Evolutionary conservation across 2,797 vertebrate species (phyloP), one percentile per base, ranked within the genome.

Genomic region (Aulostomus chinensis): DNA sequence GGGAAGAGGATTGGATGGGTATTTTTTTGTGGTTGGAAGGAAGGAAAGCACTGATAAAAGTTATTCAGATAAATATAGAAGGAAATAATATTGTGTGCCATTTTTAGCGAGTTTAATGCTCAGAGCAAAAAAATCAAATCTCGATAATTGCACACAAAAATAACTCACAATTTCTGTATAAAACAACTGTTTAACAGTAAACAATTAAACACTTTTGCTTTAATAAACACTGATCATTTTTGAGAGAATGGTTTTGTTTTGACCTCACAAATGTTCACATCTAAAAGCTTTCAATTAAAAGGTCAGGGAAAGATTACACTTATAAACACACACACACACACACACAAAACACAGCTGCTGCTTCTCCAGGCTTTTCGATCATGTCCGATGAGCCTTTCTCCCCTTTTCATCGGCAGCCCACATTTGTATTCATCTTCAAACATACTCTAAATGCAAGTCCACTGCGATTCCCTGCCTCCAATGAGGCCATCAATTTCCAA

Each of bases 401-500:
- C 74, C 51, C 66, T 58, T 67, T 84, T 74, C 81, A 69, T 78
- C 67, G 35, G 77, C 25, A 3, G 59, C 62, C 61, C 67, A 74
- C 86, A 89, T 91, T 86, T 86, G 83, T 89, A 91, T 91, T 90
- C 80, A 86, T 88, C 85, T 82, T 88, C 85, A 88, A 88, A 87
- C 84, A 81, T 83, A 81, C 85, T 87, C 86, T 90, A 89, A 90
- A 91, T 90, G 88, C 85, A 87, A 81, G 86, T 89, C 80, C 81
- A 80, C 73, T 78, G 73, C 59, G 53, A 88, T 76, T 78, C 80
- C 77, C 75, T 64, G 76, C 87, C 81, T 87, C 74, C 81, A 85
- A 85, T 68, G 73, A 83, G 84, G 84, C 88, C 87, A 92, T 91
- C 86, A 86, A 90, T 91, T 92, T 90, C 80, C 85, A 90, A 90